Evolutionary conservation across 2,797 vertebrate species (phyloP).

Genomic region (Hippoglossus hippoglossus): DNA sequence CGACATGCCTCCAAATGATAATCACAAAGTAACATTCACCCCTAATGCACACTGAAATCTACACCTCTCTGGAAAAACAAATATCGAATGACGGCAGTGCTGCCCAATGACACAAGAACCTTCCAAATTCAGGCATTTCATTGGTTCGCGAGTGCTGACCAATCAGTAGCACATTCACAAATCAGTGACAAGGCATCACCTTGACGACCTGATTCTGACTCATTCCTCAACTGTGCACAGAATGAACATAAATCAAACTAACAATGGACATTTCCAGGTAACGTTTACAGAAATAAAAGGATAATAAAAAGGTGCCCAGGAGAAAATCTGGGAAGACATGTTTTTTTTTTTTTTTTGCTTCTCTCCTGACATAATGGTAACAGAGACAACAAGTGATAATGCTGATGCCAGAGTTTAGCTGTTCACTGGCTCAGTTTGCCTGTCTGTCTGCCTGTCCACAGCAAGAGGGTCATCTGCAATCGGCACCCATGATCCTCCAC

Average conservation of each 20-base stretch:
- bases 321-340: slow-evolving; percentile 5
- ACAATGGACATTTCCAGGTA: neutral
- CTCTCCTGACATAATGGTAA: slow-evolving; percentile 9
- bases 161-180: slow-evolving; percentile 70
- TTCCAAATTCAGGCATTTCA: slow-evolving; percentile 49
- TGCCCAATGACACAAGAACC: slow-evolving; percentile 40
- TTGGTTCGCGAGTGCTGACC: slow-evolving; percentile 45
- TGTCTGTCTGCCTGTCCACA: slow-evolving; percentile 18
- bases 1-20: slow-evolving; percentile 30
- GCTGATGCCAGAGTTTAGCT: slow-evolving; percentile 9
- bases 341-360: slow-evolving; percentile 14
- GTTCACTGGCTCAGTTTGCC: slow-evolving; percentile 55
- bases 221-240: slow-evolving; percentile 37
- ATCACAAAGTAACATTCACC: slow-evolving; percentile 53
- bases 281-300: neutral
- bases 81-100: slow-evolving; percentile 37
- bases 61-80: slow-evolving; percentile 37
- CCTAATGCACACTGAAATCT: slow-evolving; percentile 41
- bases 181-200: slow-evolving; percentile 61
- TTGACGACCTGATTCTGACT: slow-evolving; percentile 27
- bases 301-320: neutral
- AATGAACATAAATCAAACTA: slow-evolving; percentile 21
- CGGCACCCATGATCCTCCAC: slow-evolving; percentile 56
- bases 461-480: slow-evolving; percentile 29
- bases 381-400: slow-evolving; percentile 16